Base-by-base conservation (phyloP, 1,140 invertebrate genomes). In the Ips typographus region DNA sequence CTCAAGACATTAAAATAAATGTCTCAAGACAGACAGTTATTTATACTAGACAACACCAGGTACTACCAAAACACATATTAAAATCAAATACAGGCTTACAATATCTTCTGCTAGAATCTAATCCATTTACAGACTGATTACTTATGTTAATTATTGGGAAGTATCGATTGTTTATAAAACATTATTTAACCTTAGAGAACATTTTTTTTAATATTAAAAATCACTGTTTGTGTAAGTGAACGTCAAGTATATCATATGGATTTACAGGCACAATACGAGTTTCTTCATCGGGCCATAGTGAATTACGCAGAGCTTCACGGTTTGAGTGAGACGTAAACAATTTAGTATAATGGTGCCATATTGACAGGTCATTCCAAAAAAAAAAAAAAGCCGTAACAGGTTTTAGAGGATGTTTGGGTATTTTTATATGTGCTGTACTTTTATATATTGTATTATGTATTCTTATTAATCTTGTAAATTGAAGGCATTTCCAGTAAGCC, bases 261-360 rank as follows among this genome's bases (percentile, higher is more conserved):
- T 22, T 72, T 88, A 22, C 83, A 94, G 93, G 88, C 91, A 78
- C 93, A 95, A 82, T 95, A 94, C 80, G 93, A 95, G 86, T 95
- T 95, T 84, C 84, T 94, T 75, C 91, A 95, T 84, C 90, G 92
- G 82, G 92, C 92, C 79, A 91, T 95, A 80, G 86, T 93, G 65
- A 94, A 94, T 82, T 95, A 94, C 80, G 89, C 92, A 71, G 93
- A 95, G 80, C 85, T 94, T 72, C 91, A 94, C 82, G 90, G 91
- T 78, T 78, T 89, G 68, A 84, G 78, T 73, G 78, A 80, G 63
- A 75, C 72, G 72, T 79, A 74, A 79, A 74, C 52, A 62, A 63
- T 42, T 65, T 63, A 59, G 62, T 64, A 42, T 67, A 47, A 42
- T 65, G 55, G 64, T 73, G 66, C 71, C 65, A 72, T 73, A 72